Conservation (phyloP, 2,797 vertebrate species). For the Microhierax caerulescens region DNA sequence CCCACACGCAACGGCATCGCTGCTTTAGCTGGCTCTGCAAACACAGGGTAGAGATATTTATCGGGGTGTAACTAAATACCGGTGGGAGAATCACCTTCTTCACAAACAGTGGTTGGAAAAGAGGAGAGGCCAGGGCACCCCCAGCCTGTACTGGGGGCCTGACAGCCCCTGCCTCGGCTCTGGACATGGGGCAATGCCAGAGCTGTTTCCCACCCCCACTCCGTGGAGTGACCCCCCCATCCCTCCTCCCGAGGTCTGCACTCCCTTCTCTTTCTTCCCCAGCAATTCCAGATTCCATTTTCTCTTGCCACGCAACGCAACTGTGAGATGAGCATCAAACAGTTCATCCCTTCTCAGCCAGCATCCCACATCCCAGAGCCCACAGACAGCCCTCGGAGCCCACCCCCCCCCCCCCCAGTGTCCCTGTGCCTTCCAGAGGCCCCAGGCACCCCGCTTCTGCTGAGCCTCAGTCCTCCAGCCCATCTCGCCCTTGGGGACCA, state of each 20-base stretch:
- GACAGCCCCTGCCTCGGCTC: background rate
- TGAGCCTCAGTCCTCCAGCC: background rate
- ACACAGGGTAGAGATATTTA: accelerated
- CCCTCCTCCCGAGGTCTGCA: background rate
- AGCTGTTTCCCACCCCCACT: background rate
- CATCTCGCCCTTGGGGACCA: accelerated
- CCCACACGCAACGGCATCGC: accelerated
- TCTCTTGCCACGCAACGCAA: accelerated
- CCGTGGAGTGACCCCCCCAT: background rate
- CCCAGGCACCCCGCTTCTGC: background rate
- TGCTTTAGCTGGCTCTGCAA: background rate
- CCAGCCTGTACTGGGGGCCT: background rate
- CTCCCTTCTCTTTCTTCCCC: too few species aligned
- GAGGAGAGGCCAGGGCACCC: background rate
- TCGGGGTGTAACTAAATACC: background rate
- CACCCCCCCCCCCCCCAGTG: accelerated
- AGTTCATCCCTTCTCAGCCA: background rate
- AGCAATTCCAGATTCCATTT: background rate
- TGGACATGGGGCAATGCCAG: accelerated
- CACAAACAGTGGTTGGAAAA: background rate
- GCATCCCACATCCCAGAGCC: background rate
- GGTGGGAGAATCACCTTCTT: background rate
- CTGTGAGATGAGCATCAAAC: background rate
- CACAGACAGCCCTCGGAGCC: accelerated
- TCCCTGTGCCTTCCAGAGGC: accelerated